Evolutionary conservation across 2,797 vertebrate genomes (phyloP), one percentile per base, ranked within the genome.

Genomic region (Pangasius macronema): DNA sequence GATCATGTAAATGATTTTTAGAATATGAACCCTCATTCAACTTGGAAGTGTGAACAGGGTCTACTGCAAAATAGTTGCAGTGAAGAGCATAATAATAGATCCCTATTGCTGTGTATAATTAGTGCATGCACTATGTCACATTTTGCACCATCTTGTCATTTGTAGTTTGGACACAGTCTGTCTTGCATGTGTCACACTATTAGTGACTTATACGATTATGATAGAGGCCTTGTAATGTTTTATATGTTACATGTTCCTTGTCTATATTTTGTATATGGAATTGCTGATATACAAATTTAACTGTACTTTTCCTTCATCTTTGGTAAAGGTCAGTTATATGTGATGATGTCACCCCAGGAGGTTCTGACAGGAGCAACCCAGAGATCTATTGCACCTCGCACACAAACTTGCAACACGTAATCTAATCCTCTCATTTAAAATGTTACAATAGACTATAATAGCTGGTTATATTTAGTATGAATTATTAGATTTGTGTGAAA

Each of bases 311-410:
- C 33, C 61, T 39, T 82, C 5, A 5, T n/a, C 30, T 61, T 51
- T 77, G 33, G 11, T 86, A n/a, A 92, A 98, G 97, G 97, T 82
- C 97, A 98, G 89, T 96, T 98, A 86, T 99, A 98, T 83, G 97
- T 98, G 91, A 99, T 99, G 98, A 98, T 99, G 98, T 98, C 98
- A 1, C 97, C 97, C 0, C 98, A 99, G 92, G 98, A 99, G 72
- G 97, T 99, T 86, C 93, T 99, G 87, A 97, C 97, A 0, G 96
- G 97, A 22, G 96, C 97, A 16, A 95, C 95, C 84, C 97, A 98
- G 93, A 95, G 97, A 89, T 98, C 97, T 55, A 97, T 99, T 33
- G 97, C 97, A 1, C 97, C 97, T 82, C 95, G 97, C 39, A 97
- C 97, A 57, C 97, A 98, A 92, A 97, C 97, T 16, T 98, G 97